Conservation (phyloP, 1,140 invertebrate genomes). For the Ruditapes philippinarum region DNA sequence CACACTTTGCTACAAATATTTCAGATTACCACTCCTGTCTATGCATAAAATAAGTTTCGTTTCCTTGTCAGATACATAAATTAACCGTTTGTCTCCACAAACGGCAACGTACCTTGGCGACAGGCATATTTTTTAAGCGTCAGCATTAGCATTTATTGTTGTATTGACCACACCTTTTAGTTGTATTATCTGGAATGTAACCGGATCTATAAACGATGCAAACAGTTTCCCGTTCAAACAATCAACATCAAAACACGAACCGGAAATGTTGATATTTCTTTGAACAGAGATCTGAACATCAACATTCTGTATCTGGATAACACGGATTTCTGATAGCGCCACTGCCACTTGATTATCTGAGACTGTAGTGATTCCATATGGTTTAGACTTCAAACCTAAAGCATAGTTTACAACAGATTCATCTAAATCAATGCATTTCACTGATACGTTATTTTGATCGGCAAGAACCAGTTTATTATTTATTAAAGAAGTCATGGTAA, state of each 20-base stretch:
- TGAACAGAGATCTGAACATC: too few relatives aligned
- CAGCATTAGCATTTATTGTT: not conserved
- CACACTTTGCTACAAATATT: not conserved
- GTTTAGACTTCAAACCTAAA: not conserved
- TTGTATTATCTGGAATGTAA: not conserved
- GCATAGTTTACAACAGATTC: not conserved
- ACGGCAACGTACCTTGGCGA: not conserved
- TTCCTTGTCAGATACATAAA: not conserved
- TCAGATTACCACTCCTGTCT: not conserved
- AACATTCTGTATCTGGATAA: too few relatives aligned
- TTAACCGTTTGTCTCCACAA: not conserved
- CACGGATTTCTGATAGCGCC: too few relatives aligned
- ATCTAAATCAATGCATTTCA: not conserved
- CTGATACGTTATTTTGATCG: not conserved
- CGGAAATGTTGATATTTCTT: too few relatives aligned
- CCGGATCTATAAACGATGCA: not conserved
- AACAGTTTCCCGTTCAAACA: not conserved
- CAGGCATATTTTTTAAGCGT: not conserved
- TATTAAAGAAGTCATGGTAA: not conserved
- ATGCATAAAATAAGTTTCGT: not conserved
- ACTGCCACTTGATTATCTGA: not conserved
- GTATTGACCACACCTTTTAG: not conserved
- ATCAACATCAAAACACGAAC: too few relatives aligned
- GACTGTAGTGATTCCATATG: not conserved
- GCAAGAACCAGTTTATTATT: not conserved